Conservation (phyloP, 1,140 invertebrate species). For the Drosophila biarmipes region DNA sequence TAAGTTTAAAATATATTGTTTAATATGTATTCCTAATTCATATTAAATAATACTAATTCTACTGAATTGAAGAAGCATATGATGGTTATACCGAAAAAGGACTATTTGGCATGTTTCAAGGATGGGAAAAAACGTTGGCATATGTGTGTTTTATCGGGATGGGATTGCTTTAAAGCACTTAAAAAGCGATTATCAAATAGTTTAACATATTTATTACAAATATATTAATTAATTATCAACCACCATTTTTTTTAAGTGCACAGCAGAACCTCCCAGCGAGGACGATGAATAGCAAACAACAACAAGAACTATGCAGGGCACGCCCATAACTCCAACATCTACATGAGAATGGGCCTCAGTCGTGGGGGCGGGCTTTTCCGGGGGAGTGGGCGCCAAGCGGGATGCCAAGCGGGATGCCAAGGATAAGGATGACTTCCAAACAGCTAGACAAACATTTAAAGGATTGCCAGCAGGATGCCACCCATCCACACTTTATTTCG, state of each 20-base stretch:
- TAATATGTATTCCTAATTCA: no score
- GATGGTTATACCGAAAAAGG: no score
- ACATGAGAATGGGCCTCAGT: constrained; percentile 38
- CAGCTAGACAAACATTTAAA: constrained; percentile 65
- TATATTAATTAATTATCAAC: no score
- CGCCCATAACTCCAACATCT: constrained; percentile 63
- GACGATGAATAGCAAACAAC: constrained; percentile 60
- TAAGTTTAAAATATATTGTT: not conserved
- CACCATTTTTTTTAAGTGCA: not conserved
- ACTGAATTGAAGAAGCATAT: no score
- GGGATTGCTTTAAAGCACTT: no score
- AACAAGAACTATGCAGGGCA: constrained; percentile 59
- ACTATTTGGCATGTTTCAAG: no score
- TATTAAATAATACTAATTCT: no score
- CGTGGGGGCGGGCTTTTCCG: not conserved
- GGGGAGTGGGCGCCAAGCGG: not conserved
- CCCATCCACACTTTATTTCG: constrained; percentile 58
- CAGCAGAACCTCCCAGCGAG: constrained; percentile 17
- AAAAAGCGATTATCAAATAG: no score
- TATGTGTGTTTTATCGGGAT: no score
- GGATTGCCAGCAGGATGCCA: constrained; percentile 51
- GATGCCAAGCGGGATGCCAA: constrained; percentile 17
- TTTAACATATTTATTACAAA: no score
- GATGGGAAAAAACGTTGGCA: no score
- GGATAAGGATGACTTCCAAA: constrained; percentile 51